phyloP scores from a whole-genome alignment of 1,140 invertebrate species.

The Trichonephila clavata region DNA sequence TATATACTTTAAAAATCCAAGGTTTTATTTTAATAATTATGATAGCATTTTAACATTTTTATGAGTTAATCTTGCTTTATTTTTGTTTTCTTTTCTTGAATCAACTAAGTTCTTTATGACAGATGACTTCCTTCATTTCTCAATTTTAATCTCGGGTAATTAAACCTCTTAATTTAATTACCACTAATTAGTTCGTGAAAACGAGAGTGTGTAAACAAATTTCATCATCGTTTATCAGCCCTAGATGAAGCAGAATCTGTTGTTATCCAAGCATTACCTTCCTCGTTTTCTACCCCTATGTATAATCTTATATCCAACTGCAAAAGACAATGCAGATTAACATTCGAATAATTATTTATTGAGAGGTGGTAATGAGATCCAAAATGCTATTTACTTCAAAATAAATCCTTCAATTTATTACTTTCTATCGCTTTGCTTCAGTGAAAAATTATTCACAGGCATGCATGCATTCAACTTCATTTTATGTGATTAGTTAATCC shows the following conservation, averaged over 20 bases:
- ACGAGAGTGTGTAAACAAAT: constrained; percentile 65
- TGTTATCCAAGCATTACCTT: constrained; percentile 45
- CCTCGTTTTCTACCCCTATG: constrained; percentile 25
- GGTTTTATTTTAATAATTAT: neutral
- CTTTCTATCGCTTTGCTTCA: neutral
- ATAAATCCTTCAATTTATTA: constrained; percentile 48
- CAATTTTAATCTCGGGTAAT: constrained; percentile 65
- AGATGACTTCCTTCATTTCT: constrained; percentile 46
- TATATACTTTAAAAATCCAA: neutral
- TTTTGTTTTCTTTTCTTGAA: neutral
- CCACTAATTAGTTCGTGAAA: constrained; percentile 60
- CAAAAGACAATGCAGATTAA: constrained; percentile 54
- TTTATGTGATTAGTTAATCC: neutral
- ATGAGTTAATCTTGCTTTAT: neutral
- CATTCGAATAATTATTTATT: constrained; percentile 43
- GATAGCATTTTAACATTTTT: neutral
- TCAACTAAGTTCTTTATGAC: neutral
- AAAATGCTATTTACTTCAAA: constrained; percentile 14
- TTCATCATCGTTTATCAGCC: constrained; percentile 57
- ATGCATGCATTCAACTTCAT: neutral
- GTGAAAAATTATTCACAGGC: neutral
- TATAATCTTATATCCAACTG: constrained; percentile 29
- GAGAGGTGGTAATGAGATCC: constrained; percentile 17
- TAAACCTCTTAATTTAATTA: constrained; percentile 74
- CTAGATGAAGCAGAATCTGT: neutral